Percentiles rank a stretch among this genome's conserved stretches.
Evolutionary conservation across 1,140 invertebrate species (phyloP).

Genomic region (Drosophila pseudoobscura): DNA sequence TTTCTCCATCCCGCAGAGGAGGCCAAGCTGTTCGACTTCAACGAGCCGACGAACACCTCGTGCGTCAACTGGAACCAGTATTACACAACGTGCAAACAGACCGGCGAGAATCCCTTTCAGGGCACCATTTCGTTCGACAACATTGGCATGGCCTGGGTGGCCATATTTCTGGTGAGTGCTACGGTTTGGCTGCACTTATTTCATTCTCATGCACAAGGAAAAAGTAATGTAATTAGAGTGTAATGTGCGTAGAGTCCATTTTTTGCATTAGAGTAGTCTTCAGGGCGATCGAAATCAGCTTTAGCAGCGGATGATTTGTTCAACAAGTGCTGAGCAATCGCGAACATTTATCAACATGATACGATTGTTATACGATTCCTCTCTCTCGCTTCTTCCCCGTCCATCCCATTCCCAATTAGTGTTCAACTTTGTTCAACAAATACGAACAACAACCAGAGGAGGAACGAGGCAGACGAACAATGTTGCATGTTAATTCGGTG

Average conservation of each 20-base stretch:
- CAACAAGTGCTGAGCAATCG: too few relatives aligned
- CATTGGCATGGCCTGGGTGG: conserved; percentile 99
- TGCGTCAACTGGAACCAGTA: conserved; percentile 99
- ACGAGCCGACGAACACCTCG: conserved; percentile 86
- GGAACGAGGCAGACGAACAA: conserved; percentile 13
- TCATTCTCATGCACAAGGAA: too few relatives aligned
- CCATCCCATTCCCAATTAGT: conserved; percentile 92
- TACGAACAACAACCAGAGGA: conserved; percentile 22
- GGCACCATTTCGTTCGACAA: conserved; percentile 99
- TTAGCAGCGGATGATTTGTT: too few relatives aligned
- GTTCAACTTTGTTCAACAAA: conserved; percentile 83
- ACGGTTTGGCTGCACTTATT: too few relatives aligned
- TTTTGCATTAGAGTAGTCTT: too few relatives aligned
- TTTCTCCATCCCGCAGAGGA: conserved; percentile 58
- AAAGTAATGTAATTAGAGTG: too few relatives aligned
- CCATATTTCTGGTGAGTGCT: conserved; percentile 97
- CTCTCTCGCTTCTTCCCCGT: too few relatives aligned
- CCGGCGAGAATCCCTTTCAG: conserved; percentile 98
- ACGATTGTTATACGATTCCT: too few relatives aligned
- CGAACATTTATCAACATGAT: too few relatives aligned
- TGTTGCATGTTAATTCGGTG: conserved; percentile 54
- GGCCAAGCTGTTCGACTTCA: conserved; percentile 84
- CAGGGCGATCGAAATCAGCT: too few relatives aligned
- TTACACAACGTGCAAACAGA: conserved; percentile 96
- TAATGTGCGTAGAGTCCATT: too few relatives aligned